phyloP scores from a whole-genome alignment of 2,888 invertebrate species.

The Craniophora ligustri region DNA sequence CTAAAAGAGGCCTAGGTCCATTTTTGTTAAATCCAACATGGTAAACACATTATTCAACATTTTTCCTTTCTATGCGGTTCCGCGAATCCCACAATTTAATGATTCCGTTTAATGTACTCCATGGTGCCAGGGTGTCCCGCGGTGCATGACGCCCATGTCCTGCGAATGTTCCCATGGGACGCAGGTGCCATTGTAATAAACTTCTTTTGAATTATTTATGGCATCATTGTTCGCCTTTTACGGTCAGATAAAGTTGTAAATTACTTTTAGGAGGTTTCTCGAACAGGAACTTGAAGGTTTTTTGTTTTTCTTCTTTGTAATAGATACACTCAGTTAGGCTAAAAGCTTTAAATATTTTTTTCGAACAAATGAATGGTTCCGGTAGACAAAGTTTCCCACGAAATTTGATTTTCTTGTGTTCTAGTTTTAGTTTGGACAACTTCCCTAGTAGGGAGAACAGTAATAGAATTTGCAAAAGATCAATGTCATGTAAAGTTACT shows the following conservation, averaged over 20 bases:
- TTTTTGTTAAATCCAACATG: constrained; percentile 13
- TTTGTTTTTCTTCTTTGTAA: constrained; percentile 17
- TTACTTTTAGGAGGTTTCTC: constrained; percentile 49
- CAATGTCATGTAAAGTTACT: constrained; percentile 9
- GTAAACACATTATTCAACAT: constrained; percentile 11
- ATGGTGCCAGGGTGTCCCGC: constrained; percentile 51
- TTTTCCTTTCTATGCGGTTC: constrained; percentile 30
- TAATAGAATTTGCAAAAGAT: constrained; percentile 22
- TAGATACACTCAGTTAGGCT: not conserved
- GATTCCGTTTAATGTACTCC: constrained; percentile 46
- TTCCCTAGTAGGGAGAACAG: not conserved
- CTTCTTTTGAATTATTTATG: constrained; percentile 73
- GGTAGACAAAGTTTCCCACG: constrained; percentile 39
- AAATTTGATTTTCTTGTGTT: constrained; percentile 17
- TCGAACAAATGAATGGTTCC: constrained; percentile 8
- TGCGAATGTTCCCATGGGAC: constrained; percentile 77
- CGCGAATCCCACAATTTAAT: constrained; percentile 33
- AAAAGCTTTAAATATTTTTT: constrained; percentile 2
- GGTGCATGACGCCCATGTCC: constrained; percentile 71
- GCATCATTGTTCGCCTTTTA: constrained; percentile 67
- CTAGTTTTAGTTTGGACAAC: constrained; percentile 23
- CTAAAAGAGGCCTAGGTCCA: too few species aligned
- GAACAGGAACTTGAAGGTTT: constrained; percentile 36
- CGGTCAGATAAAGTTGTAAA: constrained; percentile 61
- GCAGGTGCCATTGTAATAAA: constrained; percentile 73